Conservation (phyloP, 53 echinoderm and acorn worm genomes). For the Echinometra lucunter region DNA sequence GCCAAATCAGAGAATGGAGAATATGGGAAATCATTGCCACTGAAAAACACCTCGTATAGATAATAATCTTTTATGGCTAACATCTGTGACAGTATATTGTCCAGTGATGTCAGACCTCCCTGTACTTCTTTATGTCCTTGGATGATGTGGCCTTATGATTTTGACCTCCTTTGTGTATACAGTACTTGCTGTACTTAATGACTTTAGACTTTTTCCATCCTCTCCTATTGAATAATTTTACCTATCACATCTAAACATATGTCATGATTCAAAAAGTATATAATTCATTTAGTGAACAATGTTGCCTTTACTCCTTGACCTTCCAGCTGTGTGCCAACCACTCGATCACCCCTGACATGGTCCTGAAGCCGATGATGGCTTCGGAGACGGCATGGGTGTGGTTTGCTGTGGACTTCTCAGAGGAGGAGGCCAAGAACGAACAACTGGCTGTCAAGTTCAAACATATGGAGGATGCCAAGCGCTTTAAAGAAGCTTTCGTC, state of each 20-base stretch:
- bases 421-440: slow-evolving; percentile 83
- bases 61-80: too few species aligned
- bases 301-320: background rate
- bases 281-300: background rate
- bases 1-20: too few species aligned
- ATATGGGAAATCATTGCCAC: too few species aligned
- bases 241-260: background rate
- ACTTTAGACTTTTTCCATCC: too few species aligned
- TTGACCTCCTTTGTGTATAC: too few species aligned
- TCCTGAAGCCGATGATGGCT: slow-evolving; percentile 73
- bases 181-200: too few species aligned
- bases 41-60: too few species aligned
- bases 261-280: background rate
- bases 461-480: slow-evolving; percentile 74
- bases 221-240: background rate
- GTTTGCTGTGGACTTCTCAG: slow-evolving; percentile 82
- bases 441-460: slow-evolving; percentile 96
- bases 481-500: slow-evolving; percentile 80
- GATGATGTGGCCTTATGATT: too few species aligned
- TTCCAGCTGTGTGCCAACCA: slow-evolving; percentile 77
- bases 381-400: slow-evolving; percentile 69
- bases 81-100: too few species aligned
- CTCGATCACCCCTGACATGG: slow-evolving; percentile 75
- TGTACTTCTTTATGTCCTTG: too few species aligned
- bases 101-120: too few species aligned